Evolutionary conservation across 2,113 vertebrate species (phyloP), one percentile per base, ranked within the genome.

Genomic region (Indicator indicator): DNA sequence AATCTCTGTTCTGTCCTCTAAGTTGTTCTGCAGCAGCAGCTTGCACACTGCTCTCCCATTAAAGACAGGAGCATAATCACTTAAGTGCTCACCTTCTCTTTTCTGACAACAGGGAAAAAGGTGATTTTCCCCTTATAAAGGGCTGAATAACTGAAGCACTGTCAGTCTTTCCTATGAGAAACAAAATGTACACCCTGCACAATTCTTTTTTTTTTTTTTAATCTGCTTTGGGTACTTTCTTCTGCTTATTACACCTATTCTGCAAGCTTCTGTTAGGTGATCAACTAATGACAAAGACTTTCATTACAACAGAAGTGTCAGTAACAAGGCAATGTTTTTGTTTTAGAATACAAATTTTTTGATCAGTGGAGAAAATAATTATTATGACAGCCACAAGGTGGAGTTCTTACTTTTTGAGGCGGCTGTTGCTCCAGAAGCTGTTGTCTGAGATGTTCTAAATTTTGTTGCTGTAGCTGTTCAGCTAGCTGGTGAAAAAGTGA

Each of bases 401-500:
- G 94, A 86, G 91, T 55, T 86, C 83, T 38, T 95, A 99, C 99
- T 98, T 99, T 99, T 84, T 97, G 97, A 87, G 98, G 98, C 82
- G 97, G 98, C 79, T 97, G 98, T 55, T 98, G 98, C 62, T 99
- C 99, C 72, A 99, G 83, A 76, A 99, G 98, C 88, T 99, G 99
- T 63, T 99, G 99, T 91, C 99, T 98, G 91, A 99, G 98, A 96
- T 99, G 99, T 93, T 99, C 99, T 74, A 99, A 97, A 94, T 99
- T 99, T 96, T 99, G 99, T 83, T 99, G 99, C 70, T 99, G 99
- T 32, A 99, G 98, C 74, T 99, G 99, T 86, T 99, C 99, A 46
- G 99, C 99, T 93, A 99, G 97, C 82, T 99, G 99, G 96, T 99
- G 99, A 96, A 99, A 99, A 86, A 99, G 98, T 62, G 99, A 99